phyloP scores from a whole-genome alignment of 2,888 invertebrate genomes.

The Oxystoma pomonae region DNA sequence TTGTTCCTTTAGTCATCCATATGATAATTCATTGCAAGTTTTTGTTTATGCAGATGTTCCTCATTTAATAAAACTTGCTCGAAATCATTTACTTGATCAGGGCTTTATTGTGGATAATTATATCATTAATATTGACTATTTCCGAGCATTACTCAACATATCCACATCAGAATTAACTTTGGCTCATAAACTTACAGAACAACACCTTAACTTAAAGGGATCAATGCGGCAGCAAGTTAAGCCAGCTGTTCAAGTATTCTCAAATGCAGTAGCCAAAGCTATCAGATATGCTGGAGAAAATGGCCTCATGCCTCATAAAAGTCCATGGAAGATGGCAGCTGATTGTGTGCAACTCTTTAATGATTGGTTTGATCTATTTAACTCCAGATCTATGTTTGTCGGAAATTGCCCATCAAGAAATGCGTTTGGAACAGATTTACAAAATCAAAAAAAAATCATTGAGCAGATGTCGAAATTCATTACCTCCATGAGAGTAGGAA shows the following conservation, averaged over 20 bases:
- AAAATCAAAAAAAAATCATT: slow-evolving; percentile 4
- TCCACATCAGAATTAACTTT: slow-evolving; percentile 22
- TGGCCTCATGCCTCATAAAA: neutral
- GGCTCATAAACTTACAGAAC: slow-evolving; percentile 22
- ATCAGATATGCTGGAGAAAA: slow-evolving; percentile 11
- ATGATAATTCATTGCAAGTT: slow-evolving; percentile 14
- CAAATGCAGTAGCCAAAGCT: slow-evolving; percentile 21
- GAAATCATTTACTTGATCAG: slow-evolving; percentile 28
- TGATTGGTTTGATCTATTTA: slow-evolving; percentile 23
- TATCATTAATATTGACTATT: neutral
- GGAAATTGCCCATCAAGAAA: slow-evolving; percentile 9
- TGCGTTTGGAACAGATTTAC: slow-evolving; percentile 9
- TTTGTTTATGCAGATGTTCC: slow-evolving; percentile 29
- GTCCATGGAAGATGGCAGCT: neutral
- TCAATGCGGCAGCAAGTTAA: slow-evolving; percentile 16
- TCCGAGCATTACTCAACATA: slow-evolving; percentile 4
- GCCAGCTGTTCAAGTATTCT: slow-evolving; percentile 21
- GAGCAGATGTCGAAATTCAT: slow-evolving; percentile 2
- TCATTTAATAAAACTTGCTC: slow-evolving; percentile 26
- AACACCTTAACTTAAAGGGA: slow-evolving; percentile 23
- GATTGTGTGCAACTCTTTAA: slow-evolving; percentile 11
- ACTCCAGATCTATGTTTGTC: slow-evolving; percentile 3
- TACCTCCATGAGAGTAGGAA: neutral
- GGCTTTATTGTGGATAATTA: slow-evolving; percentile 24
- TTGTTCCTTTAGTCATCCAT: neutral